Base-by-base conservation (phyloP, 2,888 invertebrate genomes). In the Caenorhabditis becei region DNA sequence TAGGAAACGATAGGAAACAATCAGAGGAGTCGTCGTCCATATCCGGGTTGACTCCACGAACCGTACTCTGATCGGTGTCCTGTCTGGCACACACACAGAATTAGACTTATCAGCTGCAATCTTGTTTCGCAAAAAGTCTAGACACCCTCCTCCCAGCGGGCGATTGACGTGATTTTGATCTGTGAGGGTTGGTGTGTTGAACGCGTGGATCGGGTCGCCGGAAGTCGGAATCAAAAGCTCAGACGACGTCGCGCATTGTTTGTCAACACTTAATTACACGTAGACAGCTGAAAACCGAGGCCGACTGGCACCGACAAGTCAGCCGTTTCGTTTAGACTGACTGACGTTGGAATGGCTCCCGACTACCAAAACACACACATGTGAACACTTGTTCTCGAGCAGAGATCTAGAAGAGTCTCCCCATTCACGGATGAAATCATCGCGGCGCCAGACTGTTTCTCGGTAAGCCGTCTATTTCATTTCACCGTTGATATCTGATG, bases 21-120 rank as follows among this genome's bases (percentile, higher is more conserved):
- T n/a, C 18, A 20, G 24, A 5, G 24, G 24, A 1, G 35, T 10
- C 35, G 35, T 35, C 35, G 5, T 10, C 35, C 51, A 23, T 4
- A 49, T 49, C 49, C 51, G 24, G 51, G 24, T 24, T n/a, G n/a
- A n/a, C n/a, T n/a, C n/a, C n/a, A 2, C 20, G 5, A 24, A 24
- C 51, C 24, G 51, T 24, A 51, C 1, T 54, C 28, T 37, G 69
- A 59, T 67, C 66, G 37, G 51, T n/a, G 14, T 11, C 20, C 28
- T 18, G 44, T n/a, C 20, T 49, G 37, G 35, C 37, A 67, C 41
- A 58, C 67, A 67, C 41, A 10, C 32, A 10, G 32, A 32, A 32
- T 32, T 32, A 32, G 32, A 32, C 32, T 71, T 53, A 71, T 61
- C 71, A 71, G 71, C 61, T 71, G 61, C 61, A 71, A 70, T 70